phyloP scores from a whole-genome alignment of 2,113 vertebrate species.

The Callipepla californica region DNA sequence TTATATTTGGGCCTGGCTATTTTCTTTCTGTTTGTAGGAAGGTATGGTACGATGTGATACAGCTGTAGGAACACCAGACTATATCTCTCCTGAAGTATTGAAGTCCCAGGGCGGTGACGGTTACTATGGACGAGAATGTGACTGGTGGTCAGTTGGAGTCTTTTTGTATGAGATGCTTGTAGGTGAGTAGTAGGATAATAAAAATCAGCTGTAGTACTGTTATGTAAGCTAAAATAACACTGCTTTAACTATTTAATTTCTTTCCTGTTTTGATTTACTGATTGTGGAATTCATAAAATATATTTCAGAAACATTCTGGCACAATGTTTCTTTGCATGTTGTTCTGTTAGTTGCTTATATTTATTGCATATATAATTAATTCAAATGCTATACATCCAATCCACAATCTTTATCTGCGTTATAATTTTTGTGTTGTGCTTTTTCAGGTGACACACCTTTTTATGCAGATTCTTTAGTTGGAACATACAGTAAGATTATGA shows the following conservation, averaged over 20 bases:
- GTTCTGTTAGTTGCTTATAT: neutral
- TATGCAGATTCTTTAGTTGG: constrained; percentile 98
- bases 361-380: neutral
- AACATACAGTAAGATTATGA: constrained; percentile 99
- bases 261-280: neutral
- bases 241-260: neutral
- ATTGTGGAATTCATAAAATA: neutral
- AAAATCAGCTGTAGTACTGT: neutral
- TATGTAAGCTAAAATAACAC: neutral
- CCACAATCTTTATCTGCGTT: neutral
- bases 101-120: constrained; percentile 99
- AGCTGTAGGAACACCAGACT: constrained; percentile 97
- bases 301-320: neutral
- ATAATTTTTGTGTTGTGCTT: neutral
- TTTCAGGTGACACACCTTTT: constrained; percentile 96
- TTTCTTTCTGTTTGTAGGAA: constrained; percentile 79
- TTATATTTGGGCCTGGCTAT: neutral
- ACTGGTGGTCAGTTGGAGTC: constrained; percentile 99
- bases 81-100: constrained; percentile 98
- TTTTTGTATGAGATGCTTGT: constrained; percentile 99
- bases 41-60: constrained; percentile 99
- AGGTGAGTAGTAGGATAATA: constrained; percentile 84
- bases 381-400: neutral
- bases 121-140: constrained; percentile 97
- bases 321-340: neutral